Evolutionary conservation across 2,797 vertebrate species (phyloP).

Genomic region (Phataginus tricuspis): DNA sequence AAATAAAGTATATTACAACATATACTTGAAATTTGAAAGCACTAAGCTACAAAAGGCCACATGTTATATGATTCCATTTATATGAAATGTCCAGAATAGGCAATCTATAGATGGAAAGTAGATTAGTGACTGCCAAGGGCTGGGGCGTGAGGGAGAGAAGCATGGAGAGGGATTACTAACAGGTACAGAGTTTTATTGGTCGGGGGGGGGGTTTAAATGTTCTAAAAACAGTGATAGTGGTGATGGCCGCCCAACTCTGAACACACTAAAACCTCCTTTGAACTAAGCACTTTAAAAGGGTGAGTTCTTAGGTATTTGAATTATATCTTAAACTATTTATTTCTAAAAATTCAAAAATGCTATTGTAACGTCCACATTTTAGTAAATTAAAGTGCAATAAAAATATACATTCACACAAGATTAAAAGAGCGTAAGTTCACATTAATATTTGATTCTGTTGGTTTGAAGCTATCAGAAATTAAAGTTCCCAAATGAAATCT

Average conservation of each 20-base stretch:
- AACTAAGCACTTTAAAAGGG: neutral
- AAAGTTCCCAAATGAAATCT: neutral
- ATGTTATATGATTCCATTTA: no score
- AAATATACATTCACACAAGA: constrained; percentile 19
- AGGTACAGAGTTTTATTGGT: neutral
- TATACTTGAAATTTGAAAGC: no score
- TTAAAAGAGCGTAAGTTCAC: constrained; percentile 29
- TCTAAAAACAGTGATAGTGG: neutral
- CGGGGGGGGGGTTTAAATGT: neutral
- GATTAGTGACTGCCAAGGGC: neutral
- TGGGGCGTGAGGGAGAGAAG: neutral
- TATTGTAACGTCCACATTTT: constrained; percentile 25
- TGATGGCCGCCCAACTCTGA: neutral
- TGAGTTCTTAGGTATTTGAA: neutral
- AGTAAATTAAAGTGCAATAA: neutral
- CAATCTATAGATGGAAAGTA: neutral
- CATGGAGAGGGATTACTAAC: neutral
- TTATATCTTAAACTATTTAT: constrained; percentile 1
- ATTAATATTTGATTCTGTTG: constrained; percentile 41
- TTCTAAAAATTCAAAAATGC: constrained; percentile 4
- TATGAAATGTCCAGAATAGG: neutral
- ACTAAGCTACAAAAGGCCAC: no score
- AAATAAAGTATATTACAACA: no score
- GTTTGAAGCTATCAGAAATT: constrained; percentile 20
- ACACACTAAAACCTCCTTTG: neutral